These are phyloP conservation scores for Anaspis maculata DNA, from an alignment of 2,888 invertebrate species.

Conservation along the genomic window DNA sequence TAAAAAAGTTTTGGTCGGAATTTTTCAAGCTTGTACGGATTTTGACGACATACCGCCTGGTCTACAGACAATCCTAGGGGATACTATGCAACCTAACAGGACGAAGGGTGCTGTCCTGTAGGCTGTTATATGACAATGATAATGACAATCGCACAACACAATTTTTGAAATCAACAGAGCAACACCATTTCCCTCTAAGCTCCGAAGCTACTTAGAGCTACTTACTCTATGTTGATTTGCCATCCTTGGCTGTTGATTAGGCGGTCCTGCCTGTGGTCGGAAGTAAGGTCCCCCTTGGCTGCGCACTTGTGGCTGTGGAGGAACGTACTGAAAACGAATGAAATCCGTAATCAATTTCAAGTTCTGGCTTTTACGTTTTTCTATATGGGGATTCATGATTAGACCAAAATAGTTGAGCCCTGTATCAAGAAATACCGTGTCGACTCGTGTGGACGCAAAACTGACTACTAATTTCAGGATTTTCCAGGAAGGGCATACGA, in stretches of 20 bases:
- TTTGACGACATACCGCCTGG: too few species aligned
- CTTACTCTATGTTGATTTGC: slow-evolving; percentile 33
- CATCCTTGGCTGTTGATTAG: slow-evolving; percentile 34
- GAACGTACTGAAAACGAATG: slow-evolving; percentile 9
- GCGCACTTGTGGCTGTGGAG: slow-evolving; percentile 13
- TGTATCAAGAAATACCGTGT: too few species aligned
- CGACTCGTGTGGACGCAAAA: too few species aligned
- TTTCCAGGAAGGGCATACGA: too few species aligned
- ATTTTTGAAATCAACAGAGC: not conserved
- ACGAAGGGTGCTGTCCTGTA: too few species aligned
- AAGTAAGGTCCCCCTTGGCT: slow-evolving; percentile 19
- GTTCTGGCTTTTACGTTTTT: not conserved
- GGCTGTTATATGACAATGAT: not conserved
- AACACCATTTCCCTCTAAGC: not conserved
- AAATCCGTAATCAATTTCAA: not conserved
- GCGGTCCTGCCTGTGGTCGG: slow-evolving; percentile 21
- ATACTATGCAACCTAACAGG: too few species aligned
- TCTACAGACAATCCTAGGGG: too few species aligned
- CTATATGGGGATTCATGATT: too few species aligned
- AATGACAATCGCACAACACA: slow-evolving; percentile 3
- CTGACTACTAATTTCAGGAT: too few species aligned
- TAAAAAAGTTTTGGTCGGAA: not conserved
- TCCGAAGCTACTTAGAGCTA: not conserved
- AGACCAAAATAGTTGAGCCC: too few species aligned
- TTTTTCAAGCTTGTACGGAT: slow-evolving; percentile 5